These are phyloP conservation scores for Schizotus pectinicornis DNA, from an alignment of 2,888 invertebrate genomes.

Conservation along the genomic window DNA sequence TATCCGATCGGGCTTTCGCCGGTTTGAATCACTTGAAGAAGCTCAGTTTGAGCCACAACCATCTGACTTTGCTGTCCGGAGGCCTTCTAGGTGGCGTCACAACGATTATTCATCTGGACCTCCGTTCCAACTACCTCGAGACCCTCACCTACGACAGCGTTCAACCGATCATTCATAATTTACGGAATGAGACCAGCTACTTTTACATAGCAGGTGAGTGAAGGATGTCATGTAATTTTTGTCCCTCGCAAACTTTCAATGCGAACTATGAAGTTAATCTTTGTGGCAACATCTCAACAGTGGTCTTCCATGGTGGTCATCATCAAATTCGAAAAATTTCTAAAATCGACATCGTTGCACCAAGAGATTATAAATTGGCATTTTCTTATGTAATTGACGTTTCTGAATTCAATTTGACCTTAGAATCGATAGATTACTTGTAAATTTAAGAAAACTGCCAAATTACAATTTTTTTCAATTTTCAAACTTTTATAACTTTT, in stretches of 20 bases:
- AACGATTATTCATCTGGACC: constrained; percentile 74
- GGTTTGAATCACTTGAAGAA: constrained; percentile 76
- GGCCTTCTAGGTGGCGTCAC: constrained; percentile 77
- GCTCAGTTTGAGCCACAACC: constrained; percentile 78
- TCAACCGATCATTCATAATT: constrained; percentile 77
- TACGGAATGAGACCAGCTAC: constrained; percentile 76
- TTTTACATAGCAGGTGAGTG: constrained; percentile 80
- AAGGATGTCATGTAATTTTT: not conserved
- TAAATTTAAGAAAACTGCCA: too few species aligned
- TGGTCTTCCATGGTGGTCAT: too few species aligned
- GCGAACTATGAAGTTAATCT: not conserved
- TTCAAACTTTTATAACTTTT: too few species aligned
- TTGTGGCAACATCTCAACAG: not conserved
- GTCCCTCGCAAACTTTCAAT: not conserved
- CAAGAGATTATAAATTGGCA: too few species aligned
- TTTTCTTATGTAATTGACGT: too few species aligned
- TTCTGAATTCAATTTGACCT: too few species aligned
- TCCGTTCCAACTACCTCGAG: constrained; percentile 78
- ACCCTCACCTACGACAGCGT: constrained; percentile 79
- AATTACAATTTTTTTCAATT: too few species aligned
- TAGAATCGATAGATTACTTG: too few species aligned
- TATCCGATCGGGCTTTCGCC: constrained; percentile 78
- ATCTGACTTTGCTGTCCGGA: constrained; percentile 72
- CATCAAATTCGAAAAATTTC: too few species aligned
- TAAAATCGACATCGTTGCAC: too few species aligned